Evolutionary conservation across 2,113 vertebrate species (phyloP), one percentile per base, ranked within the genome.

Genomic region (Corythornis vintsioides): DNA sequence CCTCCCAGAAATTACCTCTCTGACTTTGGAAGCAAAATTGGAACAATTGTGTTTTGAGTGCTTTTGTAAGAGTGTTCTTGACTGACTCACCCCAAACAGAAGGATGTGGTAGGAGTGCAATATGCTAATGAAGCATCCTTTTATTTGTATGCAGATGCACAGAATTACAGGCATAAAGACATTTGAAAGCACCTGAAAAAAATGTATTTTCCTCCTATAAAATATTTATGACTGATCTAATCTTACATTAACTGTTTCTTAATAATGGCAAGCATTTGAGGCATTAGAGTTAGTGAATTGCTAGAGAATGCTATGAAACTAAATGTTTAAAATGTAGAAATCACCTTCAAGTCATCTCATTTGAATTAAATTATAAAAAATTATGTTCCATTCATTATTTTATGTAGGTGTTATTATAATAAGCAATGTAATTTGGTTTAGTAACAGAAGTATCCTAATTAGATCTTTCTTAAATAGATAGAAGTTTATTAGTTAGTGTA

Each of bases 371-470:
- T 86, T 53, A 89, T 75, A 87, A 95, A 94, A 91, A 61, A 85
- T 16, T 28, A 66, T 72, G 60, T 69, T 91, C 67, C 85, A 53
- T 81, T 90, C 74, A 90, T 94, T 88, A 86, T 88, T 89, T 86
- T 79, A 85, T 85, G 38, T 52, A 73, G 42, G 31, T 61, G 94
- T 95, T 90, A 86, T 83, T 80, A 85, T 47, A 83, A 95, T 85
- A 91, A 83, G 90, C 61, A 77, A 88, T 48, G 56, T 29, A 47
- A 57, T 73, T 94, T 88, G 15, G 29, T 69, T 90, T 91, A 70
- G 82, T 90, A 95, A 96, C 61, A 89, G 81, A 95, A 89, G 80
- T 50, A 89, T 90, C 84, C 85, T 94, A 97, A 94, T 95, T 93
- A 92, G 74, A 80, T 73, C 57, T 87, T 89, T 88, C 87, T 87